Evolutionary conservation across 35 echinoderm and acorn worm genomes (phyloP), one percentile per base, ranked within the genome.

Genomic region (Ophioderma brevispina): DNA sequence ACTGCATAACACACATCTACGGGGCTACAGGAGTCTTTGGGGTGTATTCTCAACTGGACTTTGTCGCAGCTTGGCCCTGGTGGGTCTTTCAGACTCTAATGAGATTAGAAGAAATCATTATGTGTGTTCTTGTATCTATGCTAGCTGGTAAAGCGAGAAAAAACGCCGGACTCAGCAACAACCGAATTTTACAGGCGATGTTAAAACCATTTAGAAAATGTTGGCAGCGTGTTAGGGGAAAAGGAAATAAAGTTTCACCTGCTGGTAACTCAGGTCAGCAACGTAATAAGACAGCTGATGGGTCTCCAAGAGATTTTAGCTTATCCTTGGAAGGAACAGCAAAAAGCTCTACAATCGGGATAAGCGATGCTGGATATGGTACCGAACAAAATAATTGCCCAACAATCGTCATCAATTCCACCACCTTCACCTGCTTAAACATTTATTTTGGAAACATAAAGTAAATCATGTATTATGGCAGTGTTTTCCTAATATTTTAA

Each of bases 11-110:
- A 15, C 88, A 97, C 84, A 85, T 97, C 21, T 97, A 97, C 50
- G 95, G 95, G 0, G 95, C 95, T 6, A 78, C 77, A 32, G 95
- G 95, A 6, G 92, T 97, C 32, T 97, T 97, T 49, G 92, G 95
- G 23, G 82, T 97, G 8, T 97, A 85, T 35, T 97, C 95, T 1
- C 80, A 97, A 56, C 40, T 97, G 5, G 85, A 79, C 23, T 90
- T 88, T 36, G 95, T 97, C 1, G 70, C 83, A 25, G 64, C 95
- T 8, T 97, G 95, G 95, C 88, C 95, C 31, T 97, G 95, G 95
- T 97, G 87, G 95, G 42, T 85, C 0, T 97, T 94, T 89, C 95
- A 97, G 42, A 91, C 92, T 19, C 46, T 94, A 23, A 94, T 94
- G 92, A 35, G 95, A 79, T 31, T 91, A 19, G 88, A 97, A 46